Evolutionary conservation across 64 coral and sea anemone species (phyloP).

Genomic region (Montipora efflorescens): DNA sequence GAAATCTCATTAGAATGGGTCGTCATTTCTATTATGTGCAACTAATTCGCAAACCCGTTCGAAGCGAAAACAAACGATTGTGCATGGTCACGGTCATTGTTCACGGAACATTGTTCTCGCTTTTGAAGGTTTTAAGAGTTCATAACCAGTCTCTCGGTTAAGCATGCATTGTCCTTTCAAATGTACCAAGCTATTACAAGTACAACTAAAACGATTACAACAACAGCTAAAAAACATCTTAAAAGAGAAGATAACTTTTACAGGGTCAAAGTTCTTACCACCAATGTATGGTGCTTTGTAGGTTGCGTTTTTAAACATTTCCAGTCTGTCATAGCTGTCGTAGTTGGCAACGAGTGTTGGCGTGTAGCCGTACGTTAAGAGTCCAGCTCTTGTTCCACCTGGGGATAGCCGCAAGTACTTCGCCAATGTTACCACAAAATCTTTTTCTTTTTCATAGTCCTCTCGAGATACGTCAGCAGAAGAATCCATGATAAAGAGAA

Average conservation of each 20-base stretch:
- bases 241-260: background rate
- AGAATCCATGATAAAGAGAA: conserved; percentile 83
- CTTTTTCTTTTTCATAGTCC: conserved; percentile 72
- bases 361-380: conserved; percentile 65
- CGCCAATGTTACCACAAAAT: conserved; percentile 62
- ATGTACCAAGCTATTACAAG: no score
- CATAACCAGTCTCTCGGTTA: no score
- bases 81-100: no score
- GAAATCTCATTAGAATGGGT: no score
- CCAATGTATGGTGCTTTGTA: conserved; percentile 17
- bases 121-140: no score
- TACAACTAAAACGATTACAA: no score
- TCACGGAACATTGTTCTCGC: no score
- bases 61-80: no score
- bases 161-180: no score
- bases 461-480: conserved; percentile 54
- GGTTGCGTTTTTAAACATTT: background rate
- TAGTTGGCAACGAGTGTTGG: conserved; percentile 10
- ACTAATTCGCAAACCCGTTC: no score
- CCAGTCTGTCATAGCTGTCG: background rate
- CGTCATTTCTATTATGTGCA: no score
- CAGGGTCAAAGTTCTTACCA: background rate
- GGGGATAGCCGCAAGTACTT: conserved; percentile 67
- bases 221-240: background rate
- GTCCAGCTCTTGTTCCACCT: conserved; percentile 43